Evolutionary conservation across 2,797 vertebrate genomes (phyloP), one percentile per base, ranked within the genome.

Genomic region (Anabacerthia variegaticeps): DNA sequence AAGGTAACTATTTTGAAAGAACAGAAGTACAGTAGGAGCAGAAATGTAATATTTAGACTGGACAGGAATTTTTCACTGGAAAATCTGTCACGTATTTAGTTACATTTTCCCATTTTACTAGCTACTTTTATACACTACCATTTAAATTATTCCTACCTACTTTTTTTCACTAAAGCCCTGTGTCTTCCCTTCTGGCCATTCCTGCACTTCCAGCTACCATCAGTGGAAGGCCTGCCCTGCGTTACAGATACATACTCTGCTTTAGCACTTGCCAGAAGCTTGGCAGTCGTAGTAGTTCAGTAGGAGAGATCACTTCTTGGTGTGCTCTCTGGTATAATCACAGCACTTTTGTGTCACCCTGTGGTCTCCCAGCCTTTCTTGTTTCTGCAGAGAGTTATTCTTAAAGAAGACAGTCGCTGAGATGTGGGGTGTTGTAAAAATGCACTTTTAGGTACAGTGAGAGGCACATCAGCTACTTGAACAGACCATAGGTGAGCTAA

Each of bases 1-100:
- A 97, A 96, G 92, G 56, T 48, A 81, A 51, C 54, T 72, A 12
- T 52, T 61, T 67, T 48, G 68, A 63, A 93, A 89, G 93, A 92
- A 61, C 26, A 72, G 34, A 88, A 91, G 30, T 34, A 67, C 19
- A 26, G 15, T 13, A 72, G 41, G 22, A 78, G 5, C 39, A 69
- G 43, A 69, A 65, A 20, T 46, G 46, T 49, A 36, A 34, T 16
- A 9, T 76, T 39, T 72, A 34, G 4, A 24, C 22, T 67, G 32
- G 73, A 16, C 20, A 55, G 61, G n/a, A 46, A 9, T 26, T 88
- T 65, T 68, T 26, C 6, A 15, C 6, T 76, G 56, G 61, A 79
- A 66, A 80, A 65, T 12, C 18, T 41, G 8, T 69, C 32, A 48
- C 6, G 2, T 49, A 30, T 43, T 76, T 51, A 51, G 32, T 9